A percentile compares a stretch with the other conserved stretches of the same genome.
These are phyloP conservation scores for Eonycteris spelaea DNA, from an alignment of 2,113 vertebrate genomes.

Conservation along the genomic window DNA sequence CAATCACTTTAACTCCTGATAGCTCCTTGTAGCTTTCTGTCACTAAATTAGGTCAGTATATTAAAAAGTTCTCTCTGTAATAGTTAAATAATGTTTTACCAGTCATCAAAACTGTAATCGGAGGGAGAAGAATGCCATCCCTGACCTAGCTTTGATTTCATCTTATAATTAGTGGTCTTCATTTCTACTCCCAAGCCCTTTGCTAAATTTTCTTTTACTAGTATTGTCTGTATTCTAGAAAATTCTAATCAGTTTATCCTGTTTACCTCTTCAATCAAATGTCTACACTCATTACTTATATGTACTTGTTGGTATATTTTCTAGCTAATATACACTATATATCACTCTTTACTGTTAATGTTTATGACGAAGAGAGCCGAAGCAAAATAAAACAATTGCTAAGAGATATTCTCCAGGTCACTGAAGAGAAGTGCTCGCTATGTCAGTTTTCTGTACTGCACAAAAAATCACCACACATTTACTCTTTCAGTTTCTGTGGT, in stretches of 20 bases:
- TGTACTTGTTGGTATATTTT: neutral
- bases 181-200: neutral
- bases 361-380: neutral
- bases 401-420: neutral
- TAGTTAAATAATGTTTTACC: neutral
- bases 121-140: neutral
- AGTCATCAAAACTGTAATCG: slow-evolving; percentile 32
- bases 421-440: neutral
- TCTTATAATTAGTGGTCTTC: neutral
- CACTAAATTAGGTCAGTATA: slow-evolving; percentile 34
- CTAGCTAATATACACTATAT: neutral
- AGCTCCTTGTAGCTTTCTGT: slow-evolving; percentile 29
- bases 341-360: neutral
- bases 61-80: slow-evolving; percentile 35
- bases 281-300: neutral
- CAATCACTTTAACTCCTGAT: slow-evolving; percentile 43
- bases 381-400: neutral
- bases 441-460: neutral
- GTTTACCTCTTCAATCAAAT: neutral
- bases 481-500: neutral
- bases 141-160: neutral
- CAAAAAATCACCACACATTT: neutral
- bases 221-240: neutral
- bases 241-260: neutral
- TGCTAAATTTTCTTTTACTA: neutral